Evolutionary conservation across 2,113 vertebrate genomes (phyloP).

Genomic region (Oplegnathus fasciatus): DNA sequence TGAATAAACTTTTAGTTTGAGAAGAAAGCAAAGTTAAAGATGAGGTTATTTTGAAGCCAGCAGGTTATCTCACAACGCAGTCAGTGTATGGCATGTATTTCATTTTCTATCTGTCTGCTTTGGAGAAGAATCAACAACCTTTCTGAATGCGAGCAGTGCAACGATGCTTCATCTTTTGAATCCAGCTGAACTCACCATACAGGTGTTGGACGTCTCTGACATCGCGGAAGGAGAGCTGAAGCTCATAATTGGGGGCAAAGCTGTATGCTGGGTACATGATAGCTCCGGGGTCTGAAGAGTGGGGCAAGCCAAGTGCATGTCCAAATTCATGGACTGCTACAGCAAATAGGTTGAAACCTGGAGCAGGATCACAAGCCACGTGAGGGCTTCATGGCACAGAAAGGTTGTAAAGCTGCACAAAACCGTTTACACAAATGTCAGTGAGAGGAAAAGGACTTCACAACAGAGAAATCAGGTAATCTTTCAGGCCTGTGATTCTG

Average conservation of each 20-base stretch:
- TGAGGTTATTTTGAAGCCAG: neutral
- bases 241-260: constrained; percentile 58
- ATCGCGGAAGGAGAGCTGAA: constrained; percentile 83
- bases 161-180: neutral
- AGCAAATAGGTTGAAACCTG: constrained; percentile 84
- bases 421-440: neutral
- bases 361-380: constrained; percentile 14
- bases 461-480: neutral
- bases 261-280: constrained; percentile 88
- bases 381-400: neutral
- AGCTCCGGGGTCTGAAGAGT: constrained; percentile 80
- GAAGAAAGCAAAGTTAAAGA: neutral
- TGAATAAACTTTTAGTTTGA: neutral
- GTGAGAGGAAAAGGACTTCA: neutral
- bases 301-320: constrained; percentile 86
- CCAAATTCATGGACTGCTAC: constrained; percentile 88
- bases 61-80: neutral
- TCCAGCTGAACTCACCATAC: constrained; percentile 79
- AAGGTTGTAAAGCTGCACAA: neutral
- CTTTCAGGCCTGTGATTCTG: neutral
- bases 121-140: neutral
- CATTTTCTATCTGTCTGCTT: neutral
- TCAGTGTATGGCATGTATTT: neutral
- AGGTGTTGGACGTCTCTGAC: constrained; percentile 85
- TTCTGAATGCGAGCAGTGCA: neutral